Base-by-base conservation (phyloP, 2,888 invertebrate species). In the Habroteleia sp. region DNA sequence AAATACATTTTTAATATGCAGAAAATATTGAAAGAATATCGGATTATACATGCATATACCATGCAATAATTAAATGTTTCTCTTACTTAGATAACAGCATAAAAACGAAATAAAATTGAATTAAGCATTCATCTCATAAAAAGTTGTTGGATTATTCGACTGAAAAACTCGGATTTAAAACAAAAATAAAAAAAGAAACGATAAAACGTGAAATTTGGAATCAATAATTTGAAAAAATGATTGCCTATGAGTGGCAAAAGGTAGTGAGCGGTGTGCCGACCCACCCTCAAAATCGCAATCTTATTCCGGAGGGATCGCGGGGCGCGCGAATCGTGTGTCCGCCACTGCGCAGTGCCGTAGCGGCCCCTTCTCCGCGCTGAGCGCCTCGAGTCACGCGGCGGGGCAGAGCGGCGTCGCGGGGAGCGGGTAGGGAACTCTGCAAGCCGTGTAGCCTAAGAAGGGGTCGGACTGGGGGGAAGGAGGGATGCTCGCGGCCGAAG, bases 291-390 rank as follows among this genome's bases (percentile, higher is more conserved):
- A 52, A 10, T 52, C 52, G 37, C 52, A 39, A 52, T 52, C 52
- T 52, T 52, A 52, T 37, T 14, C 14, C 46, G 8, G 6, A 27
- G 7, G 25, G 3, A 23, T 35, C 11, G 41, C 25, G 37, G 54
- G 39, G 54, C 39, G 39, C 54, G 5, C 10, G 41, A n/a, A 29
- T 27, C 27, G 0, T 2, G 27, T 8, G 7, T 54, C 16, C 41
- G 39, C 17, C 54, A 54, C 54, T 54, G 54, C 54, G 54, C 39
- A 54, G 54, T 41, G 29, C 39, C 52, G 37, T 37, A 27, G 17
- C 13, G 33, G 3, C 33, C 11, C 20, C 3, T 10, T 17, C 41
- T 13, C 6, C 23, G 23, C n/a, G 11, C 13, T 3, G 41, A 41
- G 29, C 29, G 29, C 2, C 29, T 29, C 29, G 29, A 35, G 13